These are phyloP conservation scores for Pantelozetes paolii DNA, from an alignment of 2,888 invertebrate genomes.

Conservation along the genomic window DNA sequence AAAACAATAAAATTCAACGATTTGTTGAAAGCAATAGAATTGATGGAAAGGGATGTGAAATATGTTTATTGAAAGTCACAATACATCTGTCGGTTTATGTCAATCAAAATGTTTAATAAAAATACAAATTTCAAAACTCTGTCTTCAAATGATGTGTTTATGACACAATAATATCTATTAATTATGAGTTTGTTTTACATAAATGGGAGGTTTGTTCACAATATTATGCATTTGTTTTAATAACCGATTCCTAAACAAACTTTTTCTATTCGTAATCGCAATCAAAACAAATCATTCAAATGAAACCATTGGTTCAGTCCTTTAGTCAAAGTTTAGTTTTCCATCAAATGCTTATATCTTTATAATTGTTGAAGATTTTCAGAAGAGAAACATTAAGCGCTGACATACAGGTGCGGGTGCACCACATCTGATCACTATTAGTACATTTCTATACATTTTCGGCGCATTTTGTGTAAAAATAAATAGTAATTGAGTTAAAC, in stretches of 20 bases:
- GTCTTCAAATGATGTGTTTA: neutral
- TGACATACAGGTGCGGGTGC: too few species aligned
- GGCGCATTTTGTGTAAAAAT: too few species aligned
- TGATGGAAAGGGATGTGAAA: neutral
- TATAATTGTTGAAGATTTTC: neutral
- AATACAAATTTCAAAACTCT: neutral
- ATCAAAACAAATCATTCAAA: conserved; percentile 23
- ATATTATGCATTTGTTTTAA: neutral
- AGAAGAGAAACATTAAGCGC: neutral
- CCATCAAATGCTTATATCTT: neutral
- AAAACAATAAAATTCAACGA: neutral
- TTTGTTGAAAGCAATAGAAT: neutral
- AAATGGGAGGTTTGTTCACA: neutral
- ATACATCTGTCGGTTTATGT: conserved; percentile 2
- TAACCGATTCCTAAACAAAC: neutral
- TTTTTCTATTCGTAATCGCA: neutral
- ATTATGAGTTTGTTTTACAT: neutral
- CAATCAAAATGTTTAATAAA: conserved; percentile 5
- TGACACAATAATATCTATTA: neutral
- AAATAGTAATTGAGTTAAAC: too few species aligned
- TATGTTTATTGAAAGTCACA: neutral
- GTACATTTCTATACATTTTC: too few species aligned
- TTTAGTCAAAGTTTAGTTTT: too few species aligned
- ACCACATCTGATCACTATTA: too few species aligned
- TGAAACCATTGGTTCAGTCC: neutral